A percentile compares a stretch with the other conserved stretches of the same genome.
phyloP scores from a whole-genome alignment of 2,113 vertebrate species.

The Stegostoma tigrinum region DNA sequence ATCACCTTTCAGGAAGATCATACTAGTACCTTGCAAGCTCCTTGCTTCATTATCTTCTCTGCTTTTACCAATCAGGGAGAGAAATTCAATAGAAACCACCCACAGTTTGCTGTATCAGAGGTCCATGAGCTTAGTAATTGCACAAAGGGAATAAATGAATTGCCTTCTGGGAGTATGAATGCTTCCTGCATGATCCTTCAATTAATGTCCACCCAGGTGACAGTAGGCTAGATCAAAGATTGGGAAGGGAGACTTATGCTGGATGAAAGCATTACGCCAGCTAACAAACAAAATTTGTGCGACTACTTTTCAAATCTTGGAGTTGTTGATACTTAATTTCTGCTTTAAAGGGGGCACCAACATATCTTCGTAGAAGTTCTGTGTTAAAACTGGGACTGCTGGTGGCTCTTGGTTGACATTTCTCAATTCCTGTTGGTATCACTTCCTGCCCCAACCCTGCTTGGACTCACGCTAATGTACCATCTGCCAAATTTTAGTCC shows the following conservation, averaged over 20 bases:
- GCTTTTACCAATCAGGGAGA: background rate
- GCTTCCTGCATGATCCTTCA: background rate
- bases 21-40: background rate
- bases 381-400: background rate
- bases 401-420: background rate
- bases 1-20: background rate
- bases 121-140: background rate
- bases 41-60: background rate
- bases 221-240: no score
- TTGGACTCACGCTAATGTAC: background rate
- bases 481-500: background rate
- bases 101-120: background rate
- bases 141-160: background rate
- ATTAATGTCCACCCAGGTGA: background rate
- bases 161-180: background rate
- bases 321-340: background rate
- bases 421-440: background rate
- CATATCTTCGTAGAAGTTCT: background rate
- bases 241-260: background rate
- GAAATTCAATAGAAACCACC: background rate
- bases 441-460: no score
- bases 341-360: background rate
- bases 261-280: background rate
- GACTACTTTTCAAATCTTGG: background rate
- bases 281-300: background rate